A percentile compares a stretch with the other conserved stretches of the same genome.
Conservation (phyloP, 2,888 invertebrate genomes). For the Aphelenchoides bicaudatus region DNA sequence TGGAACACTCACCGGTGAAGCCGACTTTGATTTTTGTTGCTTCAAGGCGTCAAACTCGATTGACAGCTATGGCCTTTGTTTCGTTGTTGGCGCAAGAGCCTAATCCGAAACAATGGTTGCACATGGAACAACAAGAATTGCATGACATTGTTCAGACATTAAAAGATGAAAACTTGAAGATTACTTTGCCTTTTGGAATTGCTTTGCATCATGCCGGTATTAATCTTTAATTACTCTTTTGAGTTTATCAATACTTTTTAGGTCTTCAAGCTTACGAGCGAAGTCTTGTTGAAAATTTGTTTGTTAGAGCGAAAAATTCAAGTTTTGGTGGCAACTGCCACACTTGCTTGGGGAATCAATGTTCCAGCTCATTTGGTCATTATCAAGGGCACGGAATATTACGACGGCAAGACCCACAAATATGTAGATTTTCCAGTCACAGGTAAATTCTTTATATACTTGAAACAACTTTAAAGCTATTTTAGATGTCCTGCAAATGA, state of each 20-base stretch:
- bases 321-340: constrained; percentile 91
- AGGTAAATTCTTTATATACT: constrained; percentile 55
- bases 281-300: constrained; percentile 73
- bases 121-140: constrained; percentile 70
- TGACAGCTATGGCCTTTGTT: constrained; percentile 89
- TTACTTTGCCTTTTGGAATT: constrained; percentile 91
- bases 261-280: constrained; percentile 85
- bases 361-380: constrained; percentile 95
- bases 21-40: constrained; percentile 92
- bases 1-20: constrained; percentile 83
- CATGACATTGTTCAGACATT: constrained; percentile 67
- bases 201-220: constrained; percentile 99
- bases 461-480: neutral
- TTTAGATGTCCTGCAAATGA: constrained; percentile 94
- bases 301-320: constrained; percentile 62
- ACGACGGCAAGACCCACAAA: constrained; percentile 88
- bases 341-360: constrained; percentile 98
- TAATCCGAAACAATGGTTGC: constrained; percentile 89
- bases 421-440: constrained; percentile 99
- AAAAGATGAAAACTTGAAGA: constrained; percentile 82
- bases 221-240: too few relatives aligned
- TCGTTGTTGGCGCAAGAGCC: constrained; percentile 83
- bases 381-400: constrained; percentile 98
- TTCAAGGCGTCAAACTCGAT: constrained; percentile 87
- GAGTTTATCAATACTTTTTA: too few relatives aligned